Percentiles rank a stretch among this genome's conserved stretches.
Conservation (phyloP, 2,888 invertebrate genomes). For the Lasiommata megera region DNA sequence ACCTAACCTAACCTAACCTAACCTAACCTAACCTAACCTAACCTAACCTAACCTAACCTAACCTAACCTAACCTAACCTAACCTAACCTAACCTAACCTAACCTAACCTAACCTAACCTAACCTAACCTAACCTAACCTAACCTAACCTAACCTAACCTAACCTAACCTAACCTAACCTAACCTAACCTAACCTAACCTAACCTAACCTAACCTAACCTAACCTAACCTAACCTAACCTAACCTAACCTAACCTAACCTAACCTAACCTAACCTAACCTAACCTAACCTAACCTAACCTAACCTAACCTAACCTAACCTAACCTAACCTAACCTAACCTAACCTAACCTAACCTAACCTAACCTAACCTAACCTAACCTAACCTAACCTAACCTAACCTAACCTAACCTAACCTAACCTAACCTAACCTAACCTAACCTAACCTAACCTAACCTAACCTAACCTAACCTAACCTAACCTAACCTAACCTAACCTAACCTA, state of each 20-base stretch:
- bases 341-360: constrained; percentile 23
- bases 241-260: constrained; percentile 20
- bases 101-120: constrained; percentile 22
- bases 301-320: constrained; percentile 26
- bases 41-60: not conserved
- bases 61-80: not conserved
- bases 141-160: constrained; percentile 15
- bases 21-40: constrained; percentile 21
- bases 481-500: not conserved
- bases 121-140: constrained; percentile 21
- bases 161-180: constrained; percentile 26
- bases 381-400: constrained; percentile 22
- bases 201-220: constrained; percentile 19
- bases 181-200: constrained; percentile 24
- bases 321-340: constrained; percentile 25
- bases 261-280: constrained; percentile 18
- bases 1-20: constrained; percentile 13
- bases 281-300: constrained; percentile 20
- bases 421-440: constrained; percentile 21
- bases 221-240: constrained; percentile 22
- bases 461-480: constrained; percentile 14
- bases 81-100: constrained; percentile 17
- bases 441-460: constrained; percentile 24
- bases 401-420: constrained; percentile 24
- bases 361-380: constrained; percentile 25